Conservation (phyloP, 2,888 invertebrate genomes). For the Nineta flava region DNA sequence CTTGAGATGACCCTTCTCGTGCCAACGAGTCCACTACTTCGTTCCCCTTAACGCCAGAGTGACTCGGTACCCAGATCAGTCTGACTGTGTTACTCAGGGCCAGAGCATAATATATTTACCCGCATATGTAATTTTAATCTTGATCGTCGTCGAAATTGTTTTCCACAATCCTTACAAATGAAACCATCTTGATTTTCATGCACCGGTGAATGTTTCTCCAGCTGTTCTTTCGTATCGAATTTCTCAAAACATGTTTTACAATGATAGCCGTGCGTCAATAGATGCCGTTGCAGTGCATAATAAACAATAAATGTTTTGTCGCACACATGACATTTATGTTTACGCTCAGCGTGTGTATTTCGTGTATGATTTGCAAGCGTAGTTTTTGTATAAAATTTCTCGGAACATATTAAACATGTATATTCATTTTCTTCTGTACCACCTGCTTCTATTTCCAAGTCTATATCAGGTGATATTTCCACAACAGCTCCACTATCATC, state of each 20-base stretch:
- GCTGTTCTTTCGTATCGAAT: background rate
- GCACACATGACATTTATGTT: constrained; percentile 3
- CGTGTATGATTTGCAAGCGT: background rate
- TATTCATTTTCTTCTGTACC: background rate
- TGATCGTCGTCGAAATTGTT: constrained; percentile 15
- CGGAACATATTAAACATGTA: background rate
- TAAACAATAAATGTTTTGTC: constrained; percentile 3
- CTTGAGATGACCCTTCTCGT: too few relatives aligned
- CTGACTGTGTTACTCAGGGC: too few relatives aligned
- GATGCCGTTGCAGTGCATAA: constrained; percentile 1
- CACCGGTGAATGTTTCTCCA: constrained; percentile 7
- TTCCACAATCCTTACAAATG: constrained; percentile 14
- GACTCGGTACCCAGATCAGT: too few relatives aligned
- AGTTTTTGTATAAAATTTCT: background rate
- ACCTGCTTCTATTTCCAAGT: background rate
- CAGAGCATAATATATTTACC: too few relatives aligned
- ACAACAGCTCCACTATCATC: background rate
- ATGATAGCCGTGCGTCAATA: background rate
- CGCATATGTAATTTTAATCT: constrained; percentile 15
- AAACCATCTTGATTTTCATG: constrained; percentile 16
- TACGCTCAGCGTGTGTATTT: background rate
- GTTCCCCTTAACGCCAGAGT: too few relatives aligned
- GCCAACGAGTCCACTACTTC: too few relatives aligned
- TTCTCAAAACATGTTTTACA: constrained; percentile 3
- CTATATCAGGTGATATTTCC: background rate